These are phyloP conservation scores for Drosophila guanche DNA, from an alignment of 1,140 invertebrate species.

Conservation along the genomic window DNA sequence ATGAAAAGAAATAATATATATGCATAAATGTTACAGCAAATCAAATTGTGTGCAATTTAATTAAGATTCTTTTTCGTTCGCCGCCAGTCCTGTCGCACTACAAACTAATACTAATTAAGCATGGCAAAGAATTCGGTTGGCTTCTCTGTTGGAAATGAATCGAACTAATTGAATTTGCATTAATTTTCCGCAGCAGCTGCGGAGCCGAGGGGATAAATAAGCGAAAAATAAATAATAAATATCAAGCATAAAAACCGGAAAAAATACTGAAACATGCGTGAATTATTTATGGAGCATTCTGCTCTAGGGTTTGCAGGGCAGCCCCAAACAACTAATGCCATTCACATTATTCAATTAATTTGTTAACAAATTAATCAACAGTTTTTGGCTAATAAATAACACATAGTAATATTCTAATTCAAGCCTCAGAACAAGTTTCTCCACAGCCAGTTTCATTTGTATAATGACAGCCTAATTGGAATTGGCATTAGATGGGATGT, in stretches of 20 bases:
- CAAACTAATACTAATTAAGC: constrained; percentile 48
- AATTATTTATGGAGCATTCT: not conserved
- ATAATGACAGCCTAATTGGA: constrained; percentile 46
- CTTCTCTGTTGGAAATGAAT: constrained; percentile 35
- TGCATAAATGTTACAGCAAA: constrained; percentile 6
- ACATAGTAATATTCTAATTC: constrained; percentile 19
- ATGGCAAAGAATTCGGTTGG: not conserved
- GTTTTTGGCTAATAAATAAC: not conserved
- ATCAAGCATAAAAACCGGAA: not conserved
- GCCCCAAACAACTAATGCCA: not conserved
- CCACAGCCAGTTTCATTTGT: not conserved
- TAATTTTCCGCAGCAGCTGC: constrained; percentile 17
- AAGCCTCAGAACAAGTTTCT: constrained; percentile 8
- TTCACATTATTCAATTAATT: constrained; percentile 6
- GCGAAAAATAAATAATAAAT: constrained; percentile 20
- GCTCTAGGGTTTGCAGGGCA: no score
- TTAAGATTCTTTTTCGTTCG: constrained; percentile 26
- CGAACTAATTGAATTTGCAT: constrained; percentile 49
- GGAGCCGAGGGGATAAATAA: constrained; percentile 1
- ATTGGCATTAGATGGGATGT: constrained; percentile 23
- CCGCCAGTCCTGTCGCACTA: not conserved
- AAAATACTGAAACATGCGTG: not conserved
- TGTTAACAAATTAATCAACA: constrained; percentile 22
- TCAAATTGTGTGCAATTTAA: constrained; percentile 33
- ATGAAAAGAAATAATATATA: not conserved